Conservation (phyloP, 2,888 invertebrate species). For the Cryptosula pallasiana region DNA sequence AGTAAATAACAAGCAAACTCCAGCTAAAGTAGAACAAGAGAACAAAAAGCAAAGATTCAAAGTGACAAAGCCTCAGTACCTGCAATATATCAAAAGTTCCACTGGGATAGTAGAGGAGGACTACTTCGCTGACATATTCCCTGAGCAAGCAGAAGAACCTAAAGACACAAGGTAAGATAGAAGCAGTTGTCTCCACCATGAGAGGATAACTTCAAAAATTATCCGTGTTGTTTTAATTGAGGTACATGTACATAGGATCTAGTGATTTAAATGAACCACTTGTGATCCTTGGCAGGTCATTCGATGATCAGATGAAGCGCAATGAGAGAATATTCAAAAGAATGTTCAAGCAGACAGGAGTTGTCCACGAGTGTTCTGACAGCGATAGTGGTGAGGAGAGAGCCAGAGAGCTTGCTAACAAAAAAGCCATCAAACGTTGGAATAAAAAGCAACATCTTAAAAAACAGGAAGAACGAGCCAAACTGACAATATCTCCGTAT, state of each 20-base stretch:
- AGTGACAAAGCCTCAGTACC: conserved; percentile 7
- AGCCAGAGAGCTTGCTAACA: conserved; percentile 2
- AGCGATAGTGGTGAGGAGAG: conserved; percentile 5
- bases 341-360: conserved; percentile 8
- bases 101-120: conserved; percentile 19
- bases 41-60: background rate
- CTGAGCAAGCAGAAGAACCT: background rate
- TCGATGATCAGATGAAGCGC: conserved; percentile 21
- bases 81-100: conserved; percentile 19
- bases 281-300: no score
- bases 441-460: background rate
- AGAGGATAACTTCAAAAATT: no score
- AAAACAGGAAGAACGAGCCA: background rate
- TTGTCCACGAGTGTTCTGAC: background rate
- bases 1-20: background rate
- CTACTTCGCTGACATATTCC: conserved; percentile 20
- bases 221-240: no score
- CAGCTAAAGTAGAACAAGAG: background rate
- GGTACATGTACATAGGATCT: no score
- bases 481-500: background rate
- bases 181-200: no score
- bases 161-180: background rate
- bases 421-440: conserved; percentile 17
- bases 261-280: no score
- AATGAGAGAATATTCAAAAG: conserved; percentile 17